These are phyloP conservation scores for Drosophila parabipectinata DNA, from an alignment of 1,140 invertebrate genomes.

Conservation along the genomic window DNA sequence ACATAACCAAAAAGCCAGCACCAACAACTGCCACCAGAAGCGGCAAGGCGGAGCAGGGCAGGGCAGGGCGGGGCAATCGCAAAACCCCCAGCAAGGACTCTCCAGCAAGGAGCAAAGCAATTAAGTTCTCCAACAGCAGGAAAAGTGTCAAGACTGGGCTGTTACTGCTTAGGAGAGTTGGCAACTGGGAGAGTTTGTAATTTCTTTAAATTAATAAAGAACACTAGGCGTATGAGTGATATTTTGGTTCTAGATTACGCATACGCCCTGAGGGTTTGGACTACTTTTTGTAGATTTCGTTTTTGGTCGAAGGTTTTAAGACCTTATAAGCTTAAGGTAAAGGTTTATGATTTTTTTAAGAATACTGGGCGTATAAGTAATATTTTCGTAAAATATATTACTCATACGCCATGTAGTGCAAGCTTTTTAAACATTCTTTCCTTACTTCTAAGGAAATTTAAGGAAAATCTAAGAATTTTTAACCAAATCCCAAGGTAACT, in stretches of 20 bases:
- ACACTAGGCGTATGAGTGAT: not conserved
- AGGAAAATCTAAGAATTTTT: too few relatives aligned
- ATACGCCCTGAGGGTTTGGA: not conserved
- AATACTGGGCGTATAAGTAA: not conserved
- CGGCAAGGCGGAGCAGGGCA: too few relatives aligned
- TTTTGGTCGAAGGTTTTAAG: not conserved
- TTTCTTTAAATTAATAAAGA: not conserved
- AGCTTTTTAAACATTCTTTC: too few relatives aligned
- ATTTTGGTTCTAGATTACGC: not conserved
- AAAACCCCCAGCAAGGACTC: slow-evolving; percentile 27
- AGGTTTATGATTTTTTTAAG: too few relatives aligned
- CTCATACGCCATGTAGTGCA: too few relatives aligned
- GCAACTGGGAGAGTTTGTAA: not conserved
- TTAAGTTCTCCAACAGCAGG: slow-evolving; percentile 12
- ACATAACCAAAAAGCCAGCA: slow-evolving; percentile 58
- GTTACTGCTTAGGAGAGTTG: not conserved
- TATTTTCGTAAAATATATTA: not conserved
- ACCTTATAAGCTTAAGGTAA: too few relatives aligned
- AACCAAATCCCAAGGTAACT: too few relatives aligned
- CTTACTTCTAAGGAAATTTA: too few relatives aligned
- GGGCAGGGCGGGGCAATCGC: slow-evolving; percentile 5
- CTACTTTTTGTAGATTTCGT: not conserved
- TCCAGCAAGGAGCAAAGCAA: slow-evolving; percentile 16
- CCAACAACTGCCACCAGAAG: not conserved
- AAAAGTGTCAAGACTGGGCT: not conserved